Conservation (phyloP, 1,140 invertebrate genomes). For the Sycophila sp. region DNA sequence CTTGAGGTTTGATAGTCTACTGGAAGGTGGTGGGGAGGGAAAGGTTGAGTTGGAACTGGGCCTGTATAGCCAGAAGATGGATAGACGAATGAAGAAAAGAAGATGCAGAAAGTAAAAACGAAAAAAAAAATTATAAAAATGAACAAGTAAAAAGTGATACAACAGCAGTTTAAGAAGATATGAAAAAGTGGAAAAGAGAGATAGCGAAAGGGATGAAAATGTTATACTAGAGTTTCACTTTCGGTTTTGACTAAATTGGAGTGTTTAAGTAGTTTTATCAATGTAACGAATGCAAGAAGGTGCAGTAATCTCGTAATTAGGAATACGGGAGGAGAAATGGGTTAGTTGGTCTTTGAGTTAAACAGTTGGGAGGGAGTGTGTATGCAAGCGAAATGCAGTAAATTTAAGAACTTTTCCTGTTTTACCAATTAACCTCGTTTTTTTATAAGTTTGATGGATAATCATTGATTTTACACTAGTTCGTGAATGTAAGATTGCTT, state of each 20-base stretch:
- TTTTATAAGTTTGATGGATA: not conserved
- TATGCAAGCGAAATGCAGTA: slow-evolving; percentile 11
- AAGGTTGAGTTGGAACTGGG: too few species aligned
- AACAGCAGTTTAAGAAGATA: too few species aligned
- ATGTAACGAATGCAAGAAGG: too few species aligned
- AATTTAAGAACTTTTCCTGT: slow-evolving; percentile 11
- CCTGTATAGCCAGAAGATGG: too few species aligned
- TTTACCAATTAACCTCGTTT: slow-evolving; percentile 24
- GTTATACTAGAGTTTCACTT: slow-evolving; percentile 1
- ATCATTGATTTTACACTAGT: not conserved
- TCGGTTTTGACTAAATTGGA: not conserved
- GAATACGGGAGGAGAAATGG: slow-evolving; percentile 23
- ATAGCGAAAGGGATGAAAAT: not conserved
- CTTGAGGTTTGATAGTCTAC: too few species aligned
- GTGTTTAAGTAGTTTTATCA: not conserved
- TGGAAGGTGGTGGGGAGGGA: too few species aligned
- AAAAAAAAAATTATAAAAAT: too few species aligned
- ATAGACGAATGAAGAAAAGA: too few species aligned
- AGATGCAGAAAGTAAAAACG: too few species aligned
- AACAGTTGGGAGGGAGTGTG: too few species aligned
- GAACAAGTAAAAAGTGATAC: too few species aligned
- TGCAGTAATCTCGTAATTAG: slow-evolving; percentile 29
- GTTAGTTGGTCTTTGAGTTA: slow-evolving; percentile 33
- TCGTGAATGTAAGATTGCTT: not conserved
- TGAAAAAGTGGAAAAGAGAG: not conserved